These are phyloP conservation scores for Drosophila fuyamai DNA, from an alignment of 1,140 invertebrate genomes.

Conservation along the genomic window DNA sequence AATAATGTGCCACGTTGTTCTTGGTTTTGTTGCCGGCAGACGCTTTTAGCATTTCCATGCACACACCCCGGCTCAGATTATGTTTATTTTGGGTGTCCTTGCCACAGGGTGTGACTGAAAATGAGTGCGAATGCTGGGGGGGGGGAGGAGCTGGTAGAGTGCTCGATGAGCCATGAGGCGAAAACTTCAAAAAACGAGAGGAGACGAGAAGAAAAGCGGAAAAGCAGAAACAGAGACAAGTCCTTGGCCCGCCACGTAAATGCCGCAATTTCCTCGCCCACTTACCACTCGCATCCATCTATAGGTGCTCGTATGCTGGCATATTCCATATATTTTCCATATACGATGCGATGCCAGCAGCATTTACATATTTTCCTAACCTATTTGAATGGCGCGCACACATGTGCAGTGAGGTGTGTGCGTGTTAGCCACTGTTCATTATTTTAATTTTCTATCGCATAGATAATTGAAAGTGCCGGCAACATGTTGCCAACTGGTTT, in stretches of 20 bases:
- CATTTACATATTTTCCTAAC: conserved; percentile 59
- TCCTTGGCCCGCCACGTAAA: conserved; percentile 56
- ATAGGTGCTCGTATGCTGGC: conserved; percentile 29
- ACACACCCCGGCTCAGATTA: conserved; percentile 71
- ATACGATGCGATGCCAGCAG: conserved; percentile 16
- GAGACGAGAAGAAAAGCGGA: conserved; percentile 23
- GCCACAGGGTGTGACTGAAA: conserved; percentile 25
- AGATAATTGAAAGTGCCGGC: conserved; percentile 65
- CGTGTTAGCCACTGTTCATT: conserved; percentile 63
- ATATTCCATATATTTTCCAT: conserved; percentile 14
- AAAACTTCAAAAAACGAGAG: conserved; percentile 70
- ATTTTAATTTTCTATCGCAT: conserved; percentile 73
- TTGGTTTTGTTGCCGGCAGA: conserved; percentile 51
- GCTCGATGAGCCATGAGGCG: conserved; percentile 75
- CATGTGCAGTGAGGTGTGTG: conserved; percentile 35
- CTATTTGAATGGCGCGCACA: conserved; percentile 42
- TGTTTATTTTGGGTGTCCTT: conserved; percentile 75
- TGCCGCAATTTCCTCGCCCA: conserved; percentile 50
- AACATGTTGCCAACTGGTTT: conserved; percentile 47
- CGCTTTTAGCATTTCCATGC: conserved; percentile 76
- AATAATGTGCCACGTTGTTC: conserved; percentile 79
- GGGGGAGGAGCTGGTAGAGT: conserved; percentile 26
- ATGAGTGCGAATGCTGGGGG: conserved; percentile 13
- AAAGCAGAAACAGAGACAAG: conserved; percentile 27
- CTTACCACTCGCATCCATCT: conserved; percentile 31